Percentiles rank a stretch among this genome's conserved stretches.
Evolutionary conservation across 2,888 invertebrate species (phyloP).

Genomic region (Trilocha varians): DNA sequence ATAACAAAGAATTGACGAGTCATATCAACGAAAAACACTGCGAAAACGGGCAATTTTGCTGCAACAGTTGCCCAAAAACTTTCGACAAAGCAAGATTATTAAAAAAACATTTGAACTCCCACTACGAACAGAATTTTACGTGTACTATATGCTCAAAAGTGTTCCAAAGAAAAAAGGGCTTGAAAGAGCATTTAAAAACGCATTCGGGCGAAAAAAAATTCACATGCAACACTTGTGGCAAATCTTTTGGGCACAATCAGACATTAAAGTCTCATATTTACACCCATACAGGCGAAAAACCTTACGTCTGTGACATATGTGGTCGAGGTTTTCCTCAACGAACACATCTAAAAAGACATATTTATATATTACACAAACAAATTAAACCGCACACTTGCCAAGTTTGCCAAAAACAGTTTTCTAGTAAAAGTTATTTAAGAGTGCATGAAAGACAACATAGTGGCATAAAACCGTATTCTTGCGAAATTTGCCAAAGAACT

Average conservation of each 20-base stretch:
- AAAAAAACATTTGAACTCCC: slow-evolving; percentile 44
- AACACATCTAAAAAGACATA: slow-evolving; percentile 55
- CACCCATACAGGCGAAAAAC: slow-evolving; percentile 54
- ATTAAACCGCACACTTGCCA: slow-evolving; percentile 46
- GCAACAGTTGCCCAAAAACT: slow-evolving; percentile 35
- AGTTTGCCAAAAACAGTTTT: slow-evolving; percentile 53
- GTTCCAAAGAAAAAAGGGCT: slow-evolving; percentile 47
- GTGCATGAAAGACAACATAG: slow-evolving; percentile 58
- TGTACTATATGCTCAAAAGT: slow-evolving; percentile 45
- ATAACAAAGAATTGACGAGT: slow-evolving; percentile 45
- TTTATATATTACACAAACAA: slow-evolving; percentile 52
- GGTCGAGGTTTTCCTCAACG: slow-evolving; percentile 50
- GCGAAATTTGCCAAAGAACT: slow-evolving; percentile 54
- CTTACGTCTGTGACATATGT: slow-evolving; percentile 55
- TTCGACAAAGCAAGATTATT: slow-evolving; percentile 40
- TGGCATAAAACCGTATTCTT: slow-evolving; percentile 47
- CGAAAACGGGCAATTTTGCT: slow-evolving; percentile 32
- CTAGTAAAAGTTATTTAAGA: slow-evolving; percentile 53
- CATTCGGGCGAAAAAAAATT: slow-evolving; percentile 52
- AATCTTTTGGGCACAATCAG: slow-evolving; percentile 52
- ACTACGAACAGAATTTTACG: slow-evolving; percentile 45
- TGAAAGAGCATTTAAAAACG: slow-evolving; percentile 54
- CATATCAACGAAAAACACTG: slow-evolving; percentile 39
- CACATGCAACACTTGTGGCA: slow-evolving; percentile 40
- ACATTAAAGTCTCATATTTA: slow-evolving; percentile 55